A percentile compares a stretch with the other conserved stretches of the same genome.
These are phyloP conservation scores for Crotalus horridus DNA, from an alignment of 2,113 vertebrate species.

Conservation along the genomic window DNA sequence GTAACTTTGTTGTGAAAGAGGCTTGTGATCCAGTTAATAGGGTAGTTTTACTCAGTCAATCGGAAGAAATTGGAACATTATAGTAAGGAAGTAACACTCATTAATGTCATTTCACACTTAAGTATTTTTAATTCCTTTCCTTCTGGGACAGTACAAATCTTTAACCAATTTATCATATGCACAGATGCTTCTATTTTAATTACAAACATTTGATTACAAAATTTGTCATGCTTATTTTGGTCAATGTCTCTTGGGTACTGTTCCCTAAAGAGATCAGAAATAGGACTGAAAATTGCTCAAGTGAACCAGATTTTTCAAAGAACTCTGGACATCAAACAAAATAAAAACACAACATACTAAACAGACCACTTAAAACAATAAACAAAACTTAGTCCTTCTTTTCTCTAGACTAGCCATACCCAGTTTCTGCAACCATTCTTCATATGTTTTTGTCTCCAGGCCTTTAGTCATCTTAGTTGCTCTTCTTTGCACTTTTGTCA, in stretches of 20 bases:
- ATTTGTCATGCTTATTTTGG: conserved; percentile 1
- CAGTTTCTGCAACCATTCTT: background rate
- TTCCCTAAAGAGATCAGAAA: conserved; percentile 2
- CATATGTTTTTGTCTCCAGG: background rate
- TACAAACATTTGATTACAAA: conserved; percentile 5
- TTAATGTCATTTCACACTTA: conserved; percentile 7
- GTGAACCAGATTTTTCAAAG: background rate
- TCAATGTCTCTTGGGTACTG: conserved; percentile 24
- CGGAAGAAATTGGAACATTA: background rate
- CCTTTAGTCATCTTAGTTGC: background rate
- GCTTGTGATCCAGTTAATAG: background rate
- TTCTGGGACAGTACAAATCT: background rate
- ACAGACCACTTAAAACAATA: background rate
- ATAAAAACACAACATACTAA: background rate
- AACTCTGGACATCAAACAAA: background rate
- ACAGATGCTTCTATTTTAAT: background rate
- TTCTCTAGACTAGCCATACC: background rate
- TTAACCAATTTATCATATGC: conserved; percentile 7
- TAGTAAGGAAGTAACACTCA: conserved; percentile 18
- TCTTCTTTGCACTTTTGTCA: background rate
- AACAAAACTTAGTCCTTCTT: background rate
- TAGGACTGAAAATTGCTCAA: background rate
- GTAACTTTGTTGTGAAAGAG: background rate
- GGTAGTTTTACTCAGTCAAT: background rate
- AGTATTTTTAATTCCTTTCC: background rate